These are phyloP conservation scores for Cephus spinipes DNA, from an alignment of 2,888 invertebrate species.

Conservation along the genomic window DNA sequence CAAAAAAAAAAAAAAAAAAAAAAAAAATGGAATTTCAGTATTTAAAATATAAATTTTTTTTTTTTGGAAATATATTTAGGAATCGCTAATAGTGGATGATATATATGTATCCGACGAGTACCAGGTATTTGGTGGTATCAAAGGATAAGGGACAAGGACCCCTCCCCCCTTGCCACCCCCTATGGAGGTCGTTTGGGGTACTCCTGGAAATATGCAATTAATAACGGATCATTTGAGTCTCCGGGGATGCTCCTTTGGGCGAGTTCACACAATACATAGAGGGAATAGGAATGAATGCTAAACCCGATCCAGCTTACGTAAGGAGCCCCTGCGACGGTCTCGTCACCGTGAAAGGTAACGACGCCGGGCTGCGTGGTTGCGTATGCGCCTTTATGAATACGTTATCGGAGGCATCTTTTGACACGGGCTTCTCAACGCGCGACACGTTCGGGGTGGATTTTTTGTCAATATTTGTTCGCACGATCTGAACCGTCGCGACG, in stretches of 20 bases:
- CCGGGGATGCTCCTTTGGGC: slow-evolving; percentile 1
- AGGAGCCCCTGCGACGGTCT: not conserved
- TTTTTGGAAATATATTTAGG: too few species aligned
- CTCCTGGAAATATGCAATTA: slow-evolving; percentile 6
- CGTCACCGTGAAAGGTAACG: not conserved
- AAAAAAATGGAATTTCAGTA: not conserved
- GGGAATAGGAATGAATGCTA: not conserved
- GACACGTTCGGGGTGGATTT: slow-evolving; percentile 14
- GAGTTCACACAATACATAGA: not conserved
- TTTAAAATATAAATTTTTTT: too few species aligned
- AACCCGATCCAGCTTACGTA: not conserved
- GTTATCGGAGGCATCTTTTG: slow-evolving; percentile 45
- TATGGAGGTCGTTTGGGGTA: not conserved
- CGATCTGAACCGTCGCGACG: slow-evolving; percentile 4
- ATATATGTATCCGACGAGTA: too few species aligned
- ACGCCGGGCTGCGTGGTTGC: not conserved
- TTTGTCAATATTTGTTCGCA: slow-evolving; percentile 32
- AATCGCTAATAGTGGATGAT: too few species aligned
- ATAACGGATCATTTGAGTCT: slow-evolving; percentile 25
- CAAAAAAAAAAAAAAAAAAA: not conserved
- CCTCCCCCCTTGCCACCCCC: too few species aligned
- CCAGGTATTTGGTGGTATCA: too few species aligned
- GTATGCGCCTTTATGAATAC: slow-evolving; percentile 48
- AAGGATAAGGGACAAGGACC: too few species aligned
- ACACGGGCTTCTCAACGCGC: slow-evolving; percentile 19